Base-by-base conservation (phyloP, 2,888 invertebrate species). In the Boloria selene region DNA sequence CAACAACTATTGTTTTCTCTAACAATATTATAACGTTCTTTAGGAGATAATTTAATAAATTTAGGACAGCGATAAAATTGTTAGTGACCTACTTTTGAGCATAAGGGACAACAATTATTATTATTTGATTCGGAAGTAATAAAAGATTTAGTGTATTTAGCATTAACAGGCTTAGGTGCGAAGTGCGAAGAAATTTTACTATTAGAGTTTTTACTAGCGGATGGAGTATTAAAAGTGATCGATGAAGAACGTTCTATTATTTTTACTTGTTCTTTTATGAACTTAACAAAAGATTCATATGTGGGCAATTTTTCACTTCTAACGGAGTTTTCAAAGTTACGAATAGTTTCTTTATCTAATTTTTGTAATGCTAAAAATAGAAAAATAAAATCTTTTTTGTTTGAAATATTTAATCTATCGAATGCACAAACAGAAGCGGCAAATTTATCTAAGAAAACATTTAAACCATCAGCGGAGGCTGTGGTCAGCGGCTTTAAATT, bases 291-390 rank as follows among this genome's bases (percentile, higher is more conserved):
- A 18, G 2, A 14, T 52, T 52, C 18, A 18, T 18, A 51, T 1
- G 51, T 16, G 7, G 51, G 51, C 13, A 51, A 17, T 18, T 51
- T 51, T 18, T 51, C 51, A 13, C n/a, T 16, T 18, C 51, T 51
- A 13, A 51, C 18, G 13, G 4, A 13, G 18, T 3, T 4, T 22
- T 52, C 51, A 47, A 47, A 47, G 10, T 47, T 16, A 3, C n/a
- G 47, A n/a, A 16, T 7, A 16, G 47, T 16, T 47, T 47, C 47
- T n/a, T 47, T 47, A 16, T n/a, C 47, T 16, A 47, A n/a, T 14
- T 47, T 47, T 16, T 47, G n/a, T 52, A 52, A 52, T 10, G 51
- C 51, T 52, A 52, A 52, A 52, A 16, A 52, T 52, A 52, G 18
- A 18, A 18, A 51, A 17, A 18, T 51, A 51, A 52, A 51, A 22